Evolutionary conservation across 1,140 invertebrate species (phyloP).

Genomic region (Meteorus sp.): DNA sequence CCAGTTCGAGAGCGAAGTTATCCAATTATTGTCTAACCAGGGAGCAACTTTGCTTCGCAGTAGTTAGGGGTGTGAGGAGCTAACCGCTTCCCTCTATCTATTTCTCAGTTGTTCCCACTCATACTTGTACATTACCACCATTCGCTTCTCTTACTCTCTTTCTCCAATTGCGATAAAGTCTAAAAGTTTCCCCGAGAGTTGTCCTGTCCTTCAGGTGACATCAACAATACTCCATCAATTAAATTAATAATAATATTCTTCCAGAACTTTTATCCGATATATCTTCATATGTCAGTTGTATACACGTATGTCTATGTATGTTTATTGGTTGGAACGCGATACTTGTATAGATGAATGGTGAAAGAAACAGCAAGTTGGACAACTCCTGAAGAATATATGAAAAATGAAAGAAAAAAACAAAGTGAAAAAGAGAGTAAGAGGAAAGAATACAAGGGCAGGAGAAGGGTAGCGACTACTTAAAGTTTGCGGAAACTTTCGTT

Average conservation of each 20-base stretch:
- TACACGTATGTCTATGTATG: too few species aligned
- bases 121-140: slow-evolving; percentile 2
- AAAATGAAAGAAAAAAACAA: slow-evolving; percentile 24
- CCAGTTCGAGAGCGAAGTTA: slow-evolving; percentile 54
- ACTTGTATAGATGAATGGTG: slow-evolving; percentile 1
- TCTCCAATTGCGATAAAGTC: not conserved
- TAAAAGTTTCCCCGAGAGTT: not conserved
- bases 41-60: slow-evolving; percentile 53
- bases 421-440: slow-evolving; percentile 30
- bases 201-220: slow-evolving; percentile 3
- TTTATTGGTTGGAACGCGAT: not conserved
- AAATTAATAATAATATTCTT: slow-evolving; percentile 10
- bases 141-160: slow-evolving; percentile 2
- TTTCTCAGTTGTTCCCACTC: slow-evolving; percentile 21
- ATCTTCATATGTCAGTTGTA: too few species aligned
- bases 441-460: slow-evolving; percentile 27
- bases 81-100: slow-evolving; percentile 37
- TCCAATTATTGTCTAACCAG: slow-evolving; percentile 61
- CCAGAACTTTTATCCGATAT: not conserved
- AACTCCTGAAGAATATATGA: slow-evolving; percentile 20
- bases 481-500: slow-evolving; percentile 57
- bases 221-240: slow-evolving; percentile 16
- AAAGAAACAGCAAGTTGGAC: not conserved
- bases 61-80: slow-evolving; percentile 20
- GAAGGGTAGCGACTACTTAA: slow-evolving; percentile 56